These are phyloP conservation scores for Anastrepha ludens DNA, from an alignment of 1,140 invertebrate species.

Conservation along the genomic window DNA sequence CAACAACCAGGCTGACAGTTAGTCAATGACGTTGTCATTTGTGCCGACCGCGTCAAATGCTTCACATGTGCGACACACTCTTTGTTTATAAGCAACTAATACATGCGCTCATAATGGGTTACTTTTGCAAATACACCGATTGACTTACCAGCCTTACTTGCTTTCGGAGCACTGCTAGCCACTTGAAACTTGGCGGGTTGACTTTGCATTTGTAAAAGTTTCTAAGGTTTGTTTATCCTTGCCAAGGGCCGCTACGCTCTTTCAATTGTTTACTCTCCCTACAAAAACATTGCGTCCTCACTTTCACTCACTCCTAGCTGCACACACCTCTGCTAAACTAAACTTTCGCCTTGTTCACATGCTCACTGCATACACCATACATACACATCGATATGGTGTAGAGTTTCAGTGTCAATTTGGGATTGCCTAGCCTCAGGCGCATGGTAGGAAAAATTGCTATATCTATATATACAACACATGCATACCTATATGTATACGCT, in stretches of 20 bases:
- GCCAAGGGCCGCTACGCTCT: background rate
- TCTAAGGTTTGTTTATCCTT: background rate
- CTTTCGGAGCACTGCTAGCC: background rate
- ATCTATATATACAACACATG: background rate
- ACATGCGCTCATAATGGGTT: background rate
- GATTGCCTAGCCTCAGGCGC: background rate
- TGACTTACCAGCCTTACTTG: background rate
- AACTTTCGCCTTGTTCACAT: background rate
- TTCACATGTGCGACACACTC: background rate
- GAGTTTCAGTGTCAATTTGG: slow-evolving; percentile 32
- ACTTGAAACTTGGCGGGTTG: background rate
- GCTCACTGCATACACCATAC: background rate
- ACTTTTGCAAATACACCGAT: no score
- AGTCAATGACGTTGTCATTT: background rate
- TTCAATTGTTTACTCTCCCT: background rate
- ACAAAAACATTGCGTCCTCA: background rate
- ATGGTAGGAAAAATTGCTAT: no score
- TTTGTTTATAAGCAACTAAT: background rate
- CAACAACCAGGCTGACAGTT: background rate
- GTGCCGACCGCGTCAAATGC: background rate
- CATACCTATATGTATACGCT: background rate
- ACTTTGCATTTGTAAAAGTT: background rate
- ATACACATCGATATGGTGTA: background rate
- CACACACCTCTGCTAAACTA: background rate
- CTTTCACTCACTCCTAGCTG: background rate